Evolutionary conservation across 2,113 vertebrate species (phyloP).

Genomic region (Chaenocephalus aceratus): DNA sequence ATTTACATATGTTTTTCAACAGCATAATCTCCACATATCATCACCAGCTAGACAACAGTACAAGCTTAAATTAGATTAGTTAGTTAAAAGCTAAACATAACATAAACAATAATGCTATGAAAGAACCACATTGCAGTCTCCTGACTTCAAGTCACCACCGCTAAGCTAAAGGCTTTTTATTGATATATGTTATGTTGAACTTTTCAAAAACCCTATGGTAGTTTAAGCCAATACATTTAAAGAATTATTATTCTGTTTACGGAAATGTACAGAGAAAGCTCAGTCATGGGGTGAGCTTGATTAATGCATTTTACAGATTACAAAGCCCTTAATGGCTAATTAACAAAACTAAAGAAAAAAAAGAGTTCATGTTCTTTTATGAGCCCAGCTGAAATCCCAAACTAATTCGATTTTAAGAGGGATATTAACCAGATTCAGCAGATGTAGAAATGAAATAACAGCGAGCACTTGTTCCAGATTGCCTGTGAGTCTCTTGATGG

Average conservation of each 20-base stretch:
- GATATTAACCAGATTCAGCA: slow-evolving; percentile 22
- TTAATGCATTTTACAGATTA: slow-evolving; percentile 7
- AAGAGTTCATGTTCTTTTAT: slow-evolving; percentile 30
- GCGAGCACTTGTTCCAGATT: not conserved
- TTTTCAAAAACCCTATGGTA: not conserved
- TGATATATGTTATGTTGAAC: not conserved
- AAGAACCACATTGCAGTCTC: too few relatives aligned
- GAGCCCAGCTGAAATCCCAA: slow-evolving; percentile 8
- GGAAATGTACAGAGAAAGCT: not conserved
- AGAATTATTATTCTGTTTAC: not conserved
- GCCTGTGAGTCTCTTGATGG: not conserved
- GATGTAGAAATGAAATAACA: not conserved
- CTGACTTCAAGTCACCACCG: too few relatives aligned
- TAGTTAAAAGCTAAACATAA: too few relatives aligned
- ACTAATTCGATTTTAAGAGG: slow-evolving; percentile 29
- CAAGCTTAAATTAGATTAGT: too few relatives aligned
- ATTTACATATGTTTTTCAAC: too few relatives aligned
- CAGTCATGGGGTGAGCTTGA: not conserved
- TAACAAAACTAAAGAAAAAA: slow-evolving; percentile 20
- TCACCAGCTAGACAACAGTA: too few relatives aligned
- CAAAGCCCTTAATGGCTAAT: slow-evolving; percentile 19
- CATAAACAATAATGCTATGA: too few relatives aligned
- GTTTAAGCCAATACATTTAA: not conserved
- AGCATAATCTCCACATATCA: too few relatives aligned
- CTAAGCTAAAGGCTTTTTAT: too few relatives aligned